phyloP scores from a whole-genome alignment of 2,888 invertebrate species.

The Perithous albicinctus region DNA sequence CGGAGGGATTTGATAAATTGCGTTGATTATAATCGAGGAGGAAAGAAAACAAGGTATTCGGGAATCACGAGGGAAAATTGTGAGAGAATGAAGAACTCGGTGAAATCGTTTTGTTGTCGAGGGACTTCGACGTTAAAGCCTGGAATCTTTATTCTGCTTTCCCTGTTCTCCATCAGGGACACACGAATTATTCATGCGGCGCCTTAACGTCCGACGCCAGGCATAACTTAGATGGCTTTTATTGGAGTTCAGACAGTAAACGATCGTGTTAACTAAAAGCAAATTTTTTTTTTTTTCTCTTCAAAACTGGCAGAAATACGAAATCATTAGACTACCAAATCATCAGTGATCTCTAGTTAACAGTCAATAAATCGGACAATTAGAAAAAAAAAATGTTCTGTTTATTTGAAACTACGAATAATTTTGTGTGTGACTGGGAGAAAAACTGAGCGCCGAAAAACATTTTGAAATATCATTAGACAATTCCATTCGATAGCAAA shows the following conservation, averaged over 20 bases:
- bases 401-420: no score
- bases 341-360: neutral
- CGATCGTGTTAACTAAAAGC: neutral
- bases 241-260: neutral
- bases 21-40: neutral
- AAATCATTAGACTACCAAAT: neutral
- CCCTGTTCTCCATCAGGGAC: neutral
- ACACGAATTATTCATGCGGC: constrained; percentile 8
- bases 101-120: neutral
- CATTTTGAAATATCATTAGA: no score
- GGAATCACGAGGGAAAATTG: neutral
- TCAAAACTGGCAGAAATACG: neutral
- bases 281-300: no score
- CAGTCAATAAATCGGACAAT: neutral
- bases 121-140: neutral
- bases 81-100: neutral
- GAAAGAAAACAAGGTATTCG: constrained; percentile 1
- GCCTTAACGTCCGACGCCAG: neutral
- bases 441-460: no score
- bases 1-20: constrained; percentile 23
- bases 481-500: no score
- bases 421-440: no score
- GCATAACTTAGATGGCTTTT: constrained; percentile 5
- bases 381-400: no score
- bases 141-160: neutral